A percentile compares a stretch with the other conserved stretches of the same genome.
phyloP scores from a whole-genome alignment of 2,888 invertebrate genomes.

The Aleiodes testaceus region DNA sequence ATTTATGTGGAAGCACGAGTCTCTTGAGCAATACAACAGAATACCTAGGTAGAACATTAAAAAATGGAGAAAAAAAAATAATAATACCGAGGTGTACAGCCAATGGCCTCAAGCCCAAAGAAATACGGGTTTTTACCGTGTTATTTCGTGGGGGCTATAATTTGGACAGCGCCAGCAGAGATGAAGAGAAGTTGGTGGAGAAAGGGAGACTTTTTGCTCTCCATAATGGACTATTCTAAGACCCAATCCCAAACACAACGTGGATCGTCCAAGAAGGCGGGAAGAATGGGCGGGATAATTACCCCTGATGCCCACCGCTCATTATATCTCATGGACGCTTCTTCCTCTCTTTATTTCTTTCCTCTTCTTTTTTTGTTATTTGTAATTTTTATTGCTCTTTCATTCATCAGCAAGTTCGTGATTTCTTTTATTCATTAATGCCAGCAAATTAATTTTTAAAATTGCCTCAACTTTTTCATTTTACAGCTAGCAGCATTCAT shows the following conservation, averaged over 20 bases:
- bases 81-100: conserved; percentile 6
- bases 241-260: conserved; percentile 58
- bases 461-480: conserved; percentile 56
- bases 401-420: conserved; percentile 46
- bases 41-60: conserved; percentile 32
- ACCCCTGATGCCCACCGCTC: conserved; percentile 69
- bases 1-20: conserved; percentile 43
- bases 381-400: conserved; percentile 46
- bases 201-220: conserved; percentile 27
- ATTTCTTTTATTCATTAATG: conserved; percentile 22
- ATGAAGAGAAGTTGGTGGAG: conserved; percentile 26
- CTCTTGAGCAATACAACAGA: conserved; percentile 23
- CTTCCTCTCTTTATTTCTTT: conserved; percentile 51
- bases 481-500: conserved; percentile 83
- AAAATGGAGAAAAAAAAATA: conserved; percentile 12
- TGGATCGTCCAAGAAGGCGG: conserved; percentile 65
- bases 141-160: conserved; percentile 70
- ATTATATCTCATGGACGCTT: conserved; percentile 65
- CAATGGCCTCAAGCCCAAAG: conserved; percentile 52
- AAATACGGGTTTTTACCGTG: conserved; percentile 65
- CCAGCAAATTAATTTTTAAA: conserved; percentile 18
- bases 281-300: conserved; percentile 72
- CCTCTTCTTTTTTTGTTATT: conserved; percentile 49
- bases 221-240: conserved; percentile 67
- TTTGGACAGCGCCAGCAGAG: conserved; percentile 60